Conservation (phyloP, 2,113 vertebrate species). For the Copsychus sechellarum region DNA sequence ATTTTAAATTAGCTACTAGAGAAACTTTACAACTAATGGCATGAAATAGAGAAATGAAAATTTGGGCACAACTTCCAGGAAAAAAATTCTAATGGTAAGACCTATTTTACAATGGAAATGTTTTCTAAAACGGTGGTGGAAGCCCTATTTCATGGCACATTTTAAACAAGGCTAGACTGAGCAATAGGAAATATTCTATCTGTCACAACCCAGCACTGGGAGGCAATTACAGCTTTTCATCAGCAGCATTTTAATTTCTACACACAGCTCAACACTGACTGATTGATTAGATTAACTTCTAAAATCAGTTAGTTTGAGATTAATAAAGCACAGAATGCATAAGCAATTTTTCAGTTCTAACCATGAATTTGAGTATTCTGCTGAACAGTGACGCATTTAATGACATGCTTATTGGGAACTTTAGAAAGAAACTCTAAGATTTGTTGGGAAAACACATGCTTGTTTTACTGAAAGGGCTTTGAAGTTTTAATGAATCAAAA, state of each 20-base stretch:
- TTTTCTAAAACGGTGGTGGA: not conserved
- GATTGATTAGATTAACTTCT: not conserved
- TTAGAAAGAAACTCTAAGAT: not conserved
- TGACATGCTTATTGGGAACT: not conserved
- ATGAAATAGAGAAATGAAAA: constrained; percentile 54
- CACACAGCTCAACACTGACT: not conserved
- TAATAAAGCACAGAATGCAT: not conserved
- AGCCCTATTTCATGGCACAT: constrained; percentile 2
- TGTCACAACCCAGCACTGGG: not conserved
- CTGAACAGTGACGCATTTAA: not conserved
- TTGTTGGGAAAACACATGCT: not conserved
- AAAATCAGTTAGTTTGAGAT: not conserved
- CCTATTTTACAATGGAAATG: constrained; percentile 10
- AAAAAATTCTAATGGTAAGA: constrained; percentile 44
- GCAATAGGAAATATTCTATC: constrained; percentile 20
- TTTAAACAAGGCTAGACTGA: not conserved
- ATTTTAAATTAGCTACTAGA: not conserved
- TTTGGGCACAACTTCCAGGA: constrained; percentile 22
- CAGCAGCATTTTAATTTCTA: not conserved
- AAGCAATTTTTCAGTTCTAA: not conserved
- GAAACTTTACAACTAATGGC: not conserved
- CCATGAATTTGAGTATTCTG: not conserved
- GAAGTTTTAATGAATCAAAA: not conserved
- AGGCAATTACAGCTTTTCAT: not conserved
- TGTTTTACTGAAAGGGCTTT: not conserved